Evolutionary conservation across 1,140 invertebrate species (phyloP).

Genomic region (Odontomachus brunneus): DNA sequence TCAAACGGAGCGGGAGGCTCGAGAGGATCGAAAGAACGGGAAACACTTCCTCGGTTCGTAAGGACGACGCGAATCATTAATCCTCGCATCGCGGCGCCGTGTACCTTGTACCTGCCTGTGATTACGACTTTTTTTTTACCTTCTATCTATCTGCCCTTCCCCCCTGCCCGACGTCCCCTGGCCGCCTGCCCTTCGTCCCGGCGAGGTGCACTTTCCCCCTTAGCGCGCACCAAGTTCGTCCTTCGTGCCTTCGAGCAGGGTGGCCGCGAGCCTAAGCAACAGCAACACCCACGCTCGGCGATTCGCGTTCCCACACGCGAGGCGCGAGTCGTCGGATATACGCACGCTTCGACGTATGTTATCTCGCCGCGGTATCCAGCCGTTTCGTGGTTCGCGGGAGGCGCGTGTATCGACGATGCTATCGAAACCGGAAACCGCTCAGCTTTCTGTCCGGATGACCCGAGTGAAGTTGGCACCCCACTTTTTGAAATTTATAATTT

Average conservation of each 20-base stretch:
- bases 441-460: slow-evolving; percentile 49
- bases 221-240: slow-evolving; percentile 2
- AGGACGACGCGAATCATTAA: slow-evolving; percentile 77
- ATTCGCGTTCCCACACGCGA: slow-evolving; percentile 66
- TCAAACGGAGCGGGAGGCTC: slow-evolving; percentile 19
- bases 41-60: slow-evolving; percentile 71
- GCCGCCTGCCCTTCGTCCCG: not conserved
- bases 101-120: slow-evolving; percentile 72
- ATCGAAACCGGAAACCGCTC: slow-evolving; percentile 59
- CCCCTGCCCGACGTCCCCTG: not conserved
- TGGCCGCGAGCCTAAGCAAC: slow-evolving; percentile 7
- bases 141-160: slow-evolving; percentile 55
- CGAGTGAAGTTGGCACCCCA: too few species aligned
- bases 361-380: slow-evolving; percentile 56
- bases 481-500: too few species aligned
- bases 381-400: slow-evolving; percentile 32
- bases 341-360: slow-evolving; percentile 49
- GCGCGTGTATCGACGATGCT: slow-evolving; percentile 52
- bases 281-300: slow-evolving; percentile 56
- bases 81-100: slow-evolving; percentile 67
- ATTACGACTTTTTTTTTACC: slow-evolving; percentile 67
- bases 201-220: slow-evolving; percentile 27
- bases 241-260: slow-evolving; percentile 14
- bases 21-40: slow-evolving; percentile 66
- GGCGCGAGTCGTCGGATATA: slow-evolving; percentile 57